Base-by-base conservation (phyloP, 2,797 vertebrate species). In the Tachyglossus aculeatus region DNA sequence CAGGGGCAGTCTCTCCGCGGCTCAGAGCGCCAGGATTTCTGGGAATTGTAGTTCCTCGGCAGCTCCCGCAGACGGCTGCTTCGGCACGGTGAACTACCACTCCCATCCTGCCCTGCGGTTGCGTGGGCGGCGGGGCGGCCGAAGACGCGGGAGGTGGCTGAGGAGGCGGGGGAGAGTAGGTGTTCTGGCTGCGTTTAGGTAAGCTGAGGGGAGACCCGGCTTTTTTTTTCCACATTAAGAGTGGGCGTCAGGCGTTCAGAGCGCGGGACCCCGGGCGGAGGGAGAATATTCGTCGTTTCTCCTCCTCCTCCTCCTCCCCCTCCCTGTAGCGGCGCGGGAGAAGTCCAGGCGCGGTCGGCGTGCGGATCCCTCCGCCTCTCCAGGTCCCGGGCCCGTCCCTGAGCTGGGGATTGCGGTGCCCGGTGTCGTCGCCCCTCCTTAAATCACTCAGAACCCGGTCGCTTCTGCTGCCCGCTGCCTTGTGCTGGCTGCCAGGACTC, bases 31-130 rank as follows among this genome's bases (percentile, higher is more conserved):
- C 9, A 1, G 0, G 6, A 39, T 1, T 6, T 3, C 36, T 43
- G 86, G 91, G 82, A 52, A 18, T 1, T 67, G 88, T 71, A 83
- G 90, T 91, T 22, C 44, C 0, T 0, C 0, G 0, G 0, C 1
- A 1, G 0, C 6, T 10, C 1, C 1, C 0, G 1, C 0, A 19
- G 0, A 11, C 3, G 4, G 18, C 5, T 0, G 11, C 3, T 0
- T 1, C 15, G 31, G 0, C 22, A 16, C 44, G 3, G 0, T 0
- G 48, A 50, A 88, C 87, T 81, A 74, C 43, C 11, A 62, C 31
- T 89, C 86, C 90, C 91, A 39, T 50, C 22, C 40, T 21, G 6
- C 82, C 9, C 25, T 27, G 80, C 73, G 65, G 43, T n/a, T 3
- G 6, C 18, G 40, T 15, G 2, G 13, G 9, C 14, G 12, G 15